Base-by-base conservation (phyloP, 1,140 invertebrate species). In the Drosophila pectinifera region DNA sequence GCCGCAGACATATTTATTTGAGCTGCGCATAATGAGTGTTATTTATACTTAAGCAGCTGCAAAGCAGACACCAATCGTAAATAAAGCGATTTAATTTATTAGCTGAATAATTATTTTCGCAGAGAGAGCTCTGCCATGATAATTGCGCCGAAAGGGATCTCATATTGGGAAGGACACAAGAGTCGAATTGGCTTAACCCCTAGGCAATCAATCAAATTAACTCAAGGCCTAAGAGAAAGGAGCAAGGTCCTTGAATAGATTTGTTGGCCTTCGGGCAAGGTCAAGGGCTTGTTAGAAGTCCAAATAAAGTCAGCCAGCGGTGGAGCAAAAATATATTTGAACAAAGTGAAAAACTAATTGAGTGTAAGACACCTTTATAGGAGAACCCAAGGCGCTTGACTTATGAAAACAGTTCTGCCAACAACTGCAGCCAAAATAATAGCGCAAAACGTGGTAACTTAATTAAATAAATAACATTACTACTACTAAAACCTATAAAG, bases 41-140 rank as follows among this genome's bases (percentile, higher is more conserved):
- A 78, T 82, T 88, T 86, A 88, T 86, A 82, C 77, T 81, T 82
- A 81, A 82, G 59, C 77, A 78, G 70, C 65, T 77, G 81, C 57
- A 53, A 78, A 67, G 51, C 49, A 78, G 64, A 78, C 73, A 72
- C 57, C 69, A 78, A 78, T 70, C 65, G 75, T 78, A 78, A 64
- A 72, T 72, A 78, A 64, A 72, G 64, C 58, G 58, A 42, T 72
- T 78, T 59, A 78, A 78, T 78, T 78, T 78, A 78, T 61, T 62
- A 41, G 51, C 24, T 45, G 67, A 82, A 62, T 75, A 72, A 75
- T 75, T 65, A 75, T 75, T 65, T 51, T 26, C 26, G 13, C 26
- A 38, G 2, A n/a, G 10, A 11, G 31, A 38, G 18, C 7, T 13
- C 2, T 5, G 41, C 24, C 7, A 48, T 22, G 36, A 41, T 57